Base-by-base conservation (phyloP, 2,888 invertebrate genomes). In the Erebia aethiops region DNA sequence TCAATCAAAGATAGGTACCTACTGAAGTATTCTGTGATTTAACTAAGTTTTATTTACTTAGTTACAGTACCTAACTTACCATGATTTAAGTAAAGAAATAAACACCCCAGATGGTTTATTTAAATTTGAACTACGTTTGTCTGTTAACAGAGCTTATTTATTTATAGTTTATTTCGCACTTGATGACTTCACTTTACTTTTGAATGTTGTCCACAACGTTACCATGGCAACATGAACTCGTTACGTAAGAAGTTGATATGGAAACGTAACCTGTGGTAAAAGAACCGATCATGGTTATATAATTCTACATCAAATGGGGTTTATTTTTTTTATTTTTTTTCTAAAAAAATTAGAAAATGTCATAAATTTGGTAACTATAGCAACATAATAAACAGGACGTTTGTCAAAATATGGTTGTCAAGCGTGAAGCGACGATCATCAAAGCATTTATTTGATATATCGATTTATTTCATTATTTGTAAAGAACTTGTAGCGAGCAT, bases 211-310 rank as follows among this genome's bases (percentile, higher is more conserved):
- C 35, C 26, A 18, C 16, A 41, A 14, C 4, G 66, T 72, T 62
- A 41, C 66, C 57, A 70, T 72, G 66, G 43, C 57, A 56, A 72
- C 70, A 5, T 18, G 11, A 60, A 41, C n/a, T 60, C 35, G n/a
- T 26, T 2, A 35, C 26, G 26, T 26, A 18, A 9, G n/a, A 35
- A n/a, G n/a, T 18, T 60, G 9, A 11, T 21, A 41, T 63, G n/a
- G 56, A 43, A 71, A 43, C 41, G 63, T 26, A 13, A 26, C 26
- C 26, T 26, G 26, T 26, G 1, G 26, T 26, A 26, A 16, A 51
- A 26, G 26, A 43, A 49, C 51, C 41, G 43, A 10, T 35, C 60
- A 16, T 5, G 35, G 35, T 35, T 3, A 26, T 3, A 26, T 26
- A 26, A 26, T n/a, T n/a, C n/a, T n/a, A n/a, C n/a, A n/a, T 3